phyloP scores from a whole-genome alignment of 2,113 vertebrate genomes.

The Heptranchias perlo region DNA sequence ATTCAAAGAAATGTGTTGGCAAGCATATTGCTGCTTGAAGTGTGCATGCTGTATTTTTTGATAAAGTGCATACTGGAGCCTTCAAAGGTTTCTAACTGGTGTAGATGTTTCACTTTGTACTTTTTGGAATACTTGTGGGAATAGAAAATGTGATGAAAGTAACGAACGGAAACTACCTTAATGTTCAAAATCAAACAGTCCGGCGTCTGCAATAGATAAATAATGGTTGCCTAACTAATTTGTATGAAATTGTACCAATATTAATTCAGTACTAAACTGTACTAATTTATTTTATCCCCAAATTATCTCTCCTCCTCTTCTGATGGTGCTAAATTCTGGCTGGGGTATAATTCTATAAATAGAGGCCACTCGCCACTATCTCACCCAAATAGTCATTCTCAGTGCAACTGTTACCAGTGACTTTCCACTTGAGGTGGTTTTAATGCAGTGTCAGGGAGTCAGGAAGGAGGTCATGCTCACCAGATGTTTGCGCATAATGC shows the following conservation, averaged over 20 bases:
- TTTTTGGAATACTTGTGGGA: background rate
- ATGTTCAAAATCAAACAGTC: background rate
- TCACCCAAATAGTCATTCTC: background rate
- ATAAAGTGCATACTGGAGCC: background rate
- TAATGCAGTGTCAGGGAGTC: background rate
- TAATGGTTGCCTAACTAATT: background rate
- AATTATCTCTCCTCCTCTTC: background rate
- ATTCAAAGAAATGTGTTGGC: conserved; percentile 35
- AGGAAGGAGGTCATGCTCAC: background rate
- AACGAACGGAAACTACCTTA: background rate
- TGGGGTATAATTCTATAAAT: too few relatives aligned
- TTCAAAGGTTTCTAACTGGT: background rate
- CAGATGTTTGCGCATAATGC: background rate
- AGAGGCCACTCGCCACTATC: too few relatives aligned
- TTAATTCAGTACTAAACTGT: background rate
- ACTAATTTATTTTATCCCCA: background rate
- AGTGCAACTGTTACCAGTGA: background rate
- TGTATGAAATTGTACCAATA: background rate
- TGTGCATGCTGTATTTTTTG: background rate
- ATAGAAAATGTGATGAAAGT: conserved; percentile 7
- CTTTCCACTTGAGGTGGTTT: background rate
- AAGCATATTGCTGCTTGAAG: background rate
- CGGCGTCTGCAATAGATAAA: background rate
- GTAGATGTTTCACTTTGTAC: background rate
- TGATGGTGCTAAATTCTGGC: background rate